Conservation (phyloP, 2,797 vertebrate species). For the Tadarida brasiliensis region DNA sequence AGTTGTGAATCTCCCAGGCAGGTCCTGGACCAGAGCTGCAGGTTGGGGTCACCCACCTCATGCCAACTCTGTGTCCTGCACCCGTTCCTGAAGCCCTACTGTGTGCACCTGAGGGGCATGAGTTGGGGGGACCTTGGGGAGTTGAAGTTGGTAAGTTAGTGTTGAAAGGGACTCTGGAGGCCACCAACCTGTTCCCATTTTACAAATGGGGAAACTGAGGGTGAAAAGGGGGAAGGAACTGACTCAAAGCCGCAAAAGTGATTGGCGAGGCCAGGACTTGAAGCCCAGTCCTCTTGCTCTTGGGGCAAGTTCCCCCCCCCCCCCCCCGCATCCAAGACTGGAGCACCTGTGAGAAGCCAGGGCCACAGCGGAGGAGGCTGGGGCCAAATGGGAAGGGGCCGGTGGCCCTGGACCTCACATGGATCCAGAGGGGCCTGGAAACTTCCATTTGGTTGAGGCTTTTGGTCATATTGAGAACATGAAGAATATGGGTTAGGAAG, state of each 20-base stretch:
- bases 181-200: not conserved
- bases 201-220: not conserved
- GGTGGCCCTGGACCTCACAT: not conserved
- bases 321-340: not conserved
- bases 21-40: not conserved
- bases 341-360: not conserved
- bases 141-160: not conserved
- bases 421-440: not conserved
- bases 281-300: not conserved
- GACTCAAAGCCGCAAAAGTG: not conserved
- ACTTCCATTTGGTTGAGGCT: not conserved
- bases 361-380: not conserved
- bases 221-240: not conserved
- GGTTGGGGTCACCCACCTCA: not conserved
- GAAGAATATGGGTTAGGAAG: not conserved
- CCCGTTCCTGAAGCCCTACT: not conserved
- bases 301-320: not conserved
- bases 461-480: not conserved
- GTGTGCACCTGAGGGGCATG: not conserved
- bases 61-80: not conserved
- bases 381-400: not conserved
- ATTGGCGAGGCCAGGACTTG: not conserved
- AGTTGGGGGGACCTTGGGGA: not conserved
- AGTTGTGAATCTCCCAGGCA: fast-evolving
- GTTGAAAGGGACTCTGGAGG: not conserved